Evolutionary conservation across 2,113 vertebrate species (phyloP), one percentile per base, ranked within the genome.

Genomic region (Serilophus lunatus): DNA sequence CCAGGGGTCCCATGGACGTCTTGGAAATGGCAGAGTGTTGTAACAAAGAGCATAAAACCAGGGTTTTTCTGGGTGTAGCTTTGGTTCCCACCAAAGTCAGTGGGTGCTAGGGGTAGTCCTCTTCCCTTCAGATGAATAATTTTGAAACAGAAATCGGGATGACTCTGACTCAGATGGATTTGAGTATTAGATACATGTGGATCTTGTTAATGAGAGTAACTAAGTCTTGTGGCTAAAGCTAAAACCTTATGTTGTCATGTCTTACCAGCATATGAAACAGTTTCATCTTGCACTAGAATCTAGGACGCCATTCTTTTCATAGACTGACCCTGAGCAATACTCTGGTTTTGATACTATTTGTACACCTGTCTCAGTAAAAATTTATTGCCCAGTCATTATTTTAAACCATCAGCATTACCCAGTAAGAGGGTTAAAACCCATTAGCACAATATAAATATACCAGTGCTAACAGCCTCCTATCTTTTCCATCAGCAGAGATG

Each of bases 331-430:
- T 92, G 87, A 96, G 84, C 70, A 80, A 57, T 1, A 3, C 59
- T 70, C 80, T 88, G 84, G 72, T 89, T 93, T 91, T 80, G 71
- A 70, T 77, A 69, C 84, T 91, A 80, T 85, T 90, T 92, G 90
- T 95, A 85, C 92, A 95, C 90, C 94, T 95, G 94, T 96, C 82
- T 71, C 25, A 7, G 14, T 74, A 96, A 90, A 87, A 95, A 95
- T 95, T 88, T 97, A 97, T 93, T 95, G 89, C 94, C 85, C 63
- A 57, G 83, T 96, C 95, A 96, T 96, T 94, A 97, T 88, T 96
- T 95, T 93, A 93, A 97, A 87, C 44, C 69, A 94, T 69, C 90
- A 87, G 74, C 59, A 61, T 31, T 36, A 63, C 81, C 63, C 77
- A 47, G 69, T 53, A 70, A 85, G 85, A 83, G 85, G 33, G 87